Conservation (phyloP, 2,888 invertebrate genomes). For the Hyppa rectilinea region DNA sequence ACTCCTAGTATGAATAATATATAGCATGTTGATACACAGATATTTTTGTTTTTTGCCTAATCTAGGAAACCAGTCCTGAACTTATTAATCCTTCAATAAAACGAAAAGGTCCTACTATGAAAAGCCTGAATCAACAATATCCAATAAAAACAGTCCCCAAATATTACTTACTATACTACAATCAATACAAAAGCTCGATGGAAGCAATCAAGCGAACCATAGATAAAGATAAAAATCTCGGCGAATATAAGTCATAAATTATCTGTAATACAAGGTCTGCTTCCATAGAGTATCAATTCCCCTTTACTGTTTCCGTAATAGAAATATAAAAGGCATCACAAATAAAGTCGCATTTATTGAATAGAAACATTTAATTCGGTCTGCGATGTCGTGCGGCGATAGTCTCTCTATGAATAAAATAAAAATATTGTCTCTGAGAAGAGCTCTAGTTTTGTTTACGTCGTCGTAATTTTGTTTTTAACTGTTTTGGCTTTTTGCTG, state of each 20-base stretch:
- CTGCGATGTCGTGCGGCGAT: constrained; percentile 74
- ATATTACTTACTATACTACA: constrained; percentile 61
- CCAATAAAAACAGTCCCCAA: constrained; percentile 53
- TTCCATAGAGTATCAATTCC: constrained; percentile 75
- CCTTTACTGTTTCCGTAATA: constrained; percentile 80
- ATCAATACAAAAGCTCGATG: constrained; percentile 66
- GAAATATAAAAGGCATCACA: constrained; percentile 84
- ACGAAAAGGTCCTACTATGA: not conserved
- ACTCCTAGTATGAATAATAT: not conserved
- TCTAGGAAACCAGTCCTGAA: not conserved
- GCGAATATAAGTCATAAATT: constrained; percentile 82
- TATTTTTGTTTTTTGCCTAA: not conserved
- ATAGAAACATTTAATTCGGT: constrained; percentile 80
- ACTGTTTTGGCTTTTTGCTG: constrained; percentile 22
- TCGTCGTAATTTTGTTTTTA: constrained; percentile 30
- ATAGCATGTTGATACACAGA: not conserved
- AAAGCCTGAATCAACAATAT: constrained; percentile 43
- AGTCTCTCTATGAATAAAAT: constrained; percentile 81
- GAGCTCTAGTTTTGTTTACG: constrained; percentile 54
- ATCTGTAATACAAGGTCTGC: constrained; percentile 75
- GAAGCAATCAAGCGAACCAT: constrained; percentile 75
- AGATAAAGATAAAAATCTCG: constrained; percentile 84
- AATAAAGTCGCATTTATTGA: constrained; percentile 84
- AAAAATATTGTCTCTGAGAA: constrained; percentile 75
- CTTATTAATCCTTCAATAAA: not conserved